phyloP scores from a whole-genome alignment of 2,797 vertebrate genomes.

The Enteromius argenteus region DNA sequence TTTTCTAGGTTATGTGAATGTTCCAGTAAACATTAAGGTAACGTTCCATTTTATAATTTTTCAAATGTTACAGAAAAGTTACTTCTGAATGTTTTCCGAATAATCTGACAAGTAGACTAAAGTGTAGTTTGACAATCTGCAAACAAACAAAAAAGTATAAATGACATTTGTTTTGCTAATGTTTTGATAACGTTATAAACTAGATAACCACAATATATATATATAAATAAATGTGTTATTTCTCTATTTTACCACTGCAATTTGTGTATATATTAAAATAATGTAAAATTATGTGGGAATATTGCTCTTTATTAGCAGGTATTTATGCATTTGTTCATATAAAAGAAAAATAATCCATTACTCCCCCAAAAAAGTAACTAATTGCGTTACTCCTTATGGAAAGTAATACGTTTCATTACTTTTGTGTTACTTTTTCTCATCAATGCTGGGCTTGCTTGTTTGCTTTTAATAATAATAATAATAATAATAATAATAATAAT shows the following conservation, averaged over 20 bases:
- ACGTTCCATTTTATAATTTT: background rate
- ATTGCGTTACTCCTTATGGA: background rate
- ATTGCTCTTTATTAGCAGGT: background rate
- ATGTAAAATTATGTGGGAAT: background rate
- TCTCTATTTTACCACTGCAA: background rate
- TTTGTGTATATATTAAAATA: background rate
- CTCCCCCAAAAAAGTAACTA: background rate
- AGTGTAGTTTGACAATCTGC: background rate
- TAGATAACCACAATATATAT: background rate
- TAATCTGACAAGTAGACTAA: background rate
- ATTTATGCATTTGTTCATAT: background rate
- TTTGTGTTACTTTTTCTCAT: background rate
- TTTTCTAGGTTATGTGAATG: background rate
- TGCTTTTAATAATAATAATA: background rate
- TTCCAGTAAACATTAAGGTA: background rate
- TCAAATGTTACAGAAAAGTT: background rate
- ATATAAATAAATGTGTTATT: background rate
- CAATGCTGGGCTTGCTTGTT: background rate
- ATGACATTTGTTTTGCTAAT: background rate
- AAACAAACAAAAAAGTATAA: background rate
- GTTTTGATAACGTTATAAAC: background rate
- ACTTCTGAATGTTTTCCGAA: background rate
- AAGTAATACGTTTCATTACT: background rate
- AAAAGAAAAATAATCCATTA: background rate
- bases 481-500: no score